Percentiles rank a stretch among this genome's conserved stretches.
phyloP scores from a whole-genome alignment of 2,888 invertebrate genomes.

The Nineta flava region DNA sequence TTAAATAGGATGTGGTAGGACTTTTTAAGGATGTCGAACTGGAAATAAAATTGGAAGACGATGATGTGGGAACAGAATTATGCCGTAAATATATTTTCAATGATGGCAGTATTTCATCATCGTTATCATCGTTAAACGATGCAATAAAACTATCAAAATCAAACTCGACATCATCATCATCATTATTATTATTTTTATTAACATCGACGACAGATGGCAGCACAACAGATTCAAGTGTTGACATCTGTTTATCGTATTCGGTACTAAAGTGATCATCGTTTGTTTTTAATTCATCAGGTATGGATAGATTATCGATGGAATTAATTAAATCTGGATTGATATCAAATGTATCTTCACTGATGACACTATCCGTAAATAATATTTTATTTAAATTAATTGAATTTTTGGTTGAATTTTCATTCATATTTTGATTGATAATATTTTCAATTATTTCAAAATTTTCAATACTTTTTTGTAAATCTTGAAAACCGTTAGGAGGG shows the following conservation, averaged over 20 bases:
- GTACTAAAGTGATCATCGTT: slow-evolving; percentile 29
- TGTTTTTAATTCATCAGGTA: slow-evolving; percentile 24
- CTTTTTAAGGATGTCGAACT: slow-evolving; percentile 30
- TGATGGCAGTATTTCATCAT: slow-evolving; percentile 24
- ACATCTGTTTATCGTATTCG: slow-evolving; percentile 37
- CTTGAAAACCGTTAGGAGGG: slow-evolving; percentile 28
- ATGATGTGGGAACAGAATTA: slow-evolving; percentile 3
- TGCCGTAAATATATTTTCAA: slow-evolving; percentile 23
- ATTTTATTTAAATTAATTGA: slow-evolving; percentile 6
- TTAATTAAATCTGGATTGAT: slow-evolving; percentile 49
- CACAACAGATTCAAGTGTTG: slow-evolving; percentile 25
- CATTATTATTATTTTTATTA: slow-evolving; percentile 29
- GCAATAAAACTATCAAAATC: slow-evolving; percentile 50
- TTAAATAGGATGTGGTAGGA: slow-evolving; percentile 26
- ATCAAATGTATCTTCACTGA: slow-evolving; percentile 17
- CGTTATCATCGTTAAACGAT: slow-evolving; percentile 46
- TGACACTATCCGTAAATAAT: slow-evolving; percentile 9
- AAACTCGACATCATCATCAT: slow-evolving; percentile 36
- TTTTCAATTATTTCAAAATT: slow-evolving; percentile 26
- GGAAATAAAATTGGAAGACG: slow-evolving; percentile 35
- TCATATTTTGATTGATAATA: slow-evolving; percentile 14
- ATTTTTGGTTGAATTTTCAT: slow-evolving; percentile 9
- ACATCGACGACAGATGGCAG: slow-evolving; percentile 14
- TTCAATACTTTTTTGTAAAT: slow-evolving; percentile 15
- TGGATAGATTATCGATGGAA: slow-evolving; percentile 51